Percentiles rank a stretch among this genome's conserved stretches.
These are phyloP conservation scores for Strix occidentalis DNA, from an alignment of 2,797 vertebrate species.

Conservation along the genomic window DNA sequence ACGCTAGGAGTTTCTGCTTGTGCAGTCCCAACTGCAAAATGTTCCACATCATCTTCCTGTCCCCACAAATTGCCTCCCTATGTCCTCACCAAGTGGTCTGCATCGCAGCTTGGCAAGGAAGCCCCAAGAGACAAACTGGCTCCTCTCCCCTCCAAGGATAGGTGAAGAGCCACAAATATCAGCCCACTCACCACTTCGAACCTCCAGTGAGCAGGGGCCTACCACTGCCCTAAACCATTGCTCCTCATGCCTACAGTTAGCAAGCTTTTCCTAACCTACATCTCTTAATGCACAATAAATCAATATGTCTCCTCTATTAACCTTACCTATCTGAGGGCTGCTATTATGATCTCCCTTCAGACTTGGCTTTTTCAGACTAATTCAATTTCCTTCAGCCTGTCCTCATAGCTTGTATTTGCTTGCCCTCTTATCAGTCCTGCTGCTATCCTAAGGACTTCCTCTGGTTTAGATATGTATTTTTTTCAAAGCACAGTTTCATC, in stretches of 20 bases:
- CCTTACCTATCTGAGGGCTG: neutral
- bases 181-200: neutral
- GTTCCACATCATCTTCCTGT: neutral
- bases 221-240: neutral
- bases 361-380: neutral
- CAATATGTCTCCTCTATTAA: neutral
- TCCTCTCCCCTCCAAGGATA: neutral
- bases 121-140: neutral
- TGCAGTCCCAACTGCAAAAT: neutral
- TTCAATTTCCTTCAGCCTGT: neutral
- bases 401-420: neutral
- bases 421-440: neutral
- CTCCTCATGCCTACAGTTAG: neutral
- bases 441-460: neutral
- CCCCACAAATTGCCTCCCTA: fast-evolving
- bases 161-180: neutral
- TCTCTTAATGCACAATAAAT: neutral
- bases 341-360: neutral
- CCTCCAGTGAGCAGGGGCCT: neutral
- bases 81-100: neutral
- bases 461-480: neutral
- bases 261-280: neutral
- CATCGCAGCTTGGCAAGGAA: neutral
- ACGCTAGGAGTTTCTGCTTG: neutral
- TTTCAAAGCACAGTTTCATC: neutral